Conservation (phyloP, 2,888 invertebrate genomes). For the Callyntrura guangdongensis region DNA sequence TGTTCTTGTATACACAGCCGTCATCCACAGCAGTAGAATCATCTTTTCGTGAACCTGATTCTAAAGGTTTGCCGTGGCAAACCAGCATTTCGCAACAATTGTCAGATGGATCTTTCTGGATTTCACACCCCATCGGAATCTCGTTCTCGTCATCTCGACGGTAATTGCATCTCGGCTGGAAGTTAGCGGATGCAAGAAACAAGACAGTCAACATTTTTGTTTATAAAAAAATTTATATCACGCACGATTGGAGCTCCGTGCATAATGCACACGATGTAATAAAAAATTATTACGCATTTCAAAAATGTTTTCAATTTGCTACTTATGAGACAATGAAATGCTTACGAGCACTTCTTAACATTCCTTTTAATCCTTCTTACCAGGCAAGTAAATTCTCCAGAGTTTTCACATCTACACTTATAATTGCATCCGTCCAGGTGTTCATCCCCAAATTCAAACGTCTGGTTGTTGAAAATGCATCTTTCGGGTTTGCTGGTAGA, state of each 20-base stretch:
- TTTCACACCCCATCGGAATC: slow-evolving; percentile 83
- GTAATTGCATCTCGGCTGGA: slow-evolving; percentile 84
- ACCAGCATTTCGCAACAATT: slow-evolving; percentile 84
- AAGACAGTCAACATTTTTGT: slow-evolving; percentile 7
- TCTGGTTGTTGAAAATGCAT: slow-evolving; percentile 85
- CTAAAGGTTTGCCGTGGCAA: slow-evolving; percentile 82
- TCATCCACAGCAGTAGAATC: slow-evolving; percentile 86
- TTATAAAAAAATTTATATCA: background rate
- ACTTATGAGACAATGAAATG: background rate
- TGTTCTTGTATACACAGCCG: slow-evolving; percentile 90
- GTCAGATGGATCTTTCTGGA: slow-evolving; percentile 84
- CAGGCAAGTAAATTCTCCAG: slow-evolving; percentile 85
- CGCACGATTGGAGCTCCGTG: background rate
- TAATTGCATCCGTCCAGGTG: slow-evolving; percentile 85
- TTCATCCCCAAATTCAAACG: slow-evolving; percentile 85
- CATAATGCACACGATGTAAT: background rate
- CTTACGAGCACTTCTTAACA: background rate
- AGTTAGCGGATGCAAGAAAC: slow-evolving; percentile 37
- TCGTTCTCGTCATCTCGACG: slow-evolving; percentile 84
- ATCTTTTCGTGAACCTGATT: slow-evolving; percentile 77
- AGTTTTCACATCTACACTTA: slow-evolving; percentile 85
- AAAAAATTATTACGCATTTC: background rate
- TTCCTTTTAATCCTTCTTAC: slow-evolving; percentile 81
- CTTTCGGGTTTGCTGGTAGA: slow-evolving; percentile 81
- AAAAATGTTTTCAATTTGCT: background rate